Base-by-base conservation (phyloP, 2,113 vertebrate species). In the Casuarius casuarius region DNA sequence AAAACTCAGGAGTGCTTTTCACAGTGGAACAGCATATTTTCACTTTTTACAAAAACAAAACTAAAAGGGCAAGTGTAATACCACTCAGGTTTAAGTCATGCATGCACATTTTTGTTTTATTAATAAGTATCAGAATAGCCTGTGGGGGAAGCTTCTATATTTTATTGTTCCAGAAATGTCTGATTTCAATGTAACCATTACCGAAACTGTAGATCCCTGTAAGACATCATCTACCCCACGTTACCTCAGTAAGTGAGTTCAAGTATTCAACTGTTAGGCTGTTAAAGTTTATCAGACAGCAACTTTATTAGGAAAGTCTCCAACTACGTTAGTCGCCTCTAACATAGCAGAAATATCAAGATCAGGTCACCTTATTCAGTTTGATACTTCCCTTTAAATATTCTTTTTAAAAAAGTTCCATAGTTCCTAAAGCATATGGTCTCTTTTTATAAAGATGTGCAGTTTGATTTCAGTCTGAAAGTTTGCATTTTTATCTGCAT, bases 1-100 rank as follows among this genome's bases (percentile, higher is more conserved):
- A 86, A 84, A 84, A 84, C 7, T 94, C 62, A 82, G 10, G 56
- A 17, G 54, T 29, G 26, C 14, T 85, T 89, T 94, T 38, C 61
- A 56, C 25, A 75, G 86, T 0, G 56, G n/a, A 89, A 76, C 4
- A 11, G 12, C n/a, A 72, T 10, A 12, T 63, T 89, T 51, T 58
- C 35, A 49, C 52, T 82, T 90, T 42, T 42, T 62, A 49, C 52
- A 72, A 66, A 67, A 73, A 58, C 26, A 22, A 85, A 87, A 86
- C 15, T 81, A 40, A 70, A 95, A 78, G 4, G 1, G 12, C 7
- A 92, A 58, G 10, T 46, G 48, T n/a, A 58, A 20, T 33, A 77
- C 18, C 81, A 6, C 25, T 66, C 44, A 63, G 20, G 22, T 44
- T 54, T 56, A 54, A 70, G 16, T 35, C 31, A 92, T 29, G 29